Percentiles rank a stretch among this genome's conserved stretches.
Evolutionary conservation across 2,113 vertebrate species (phyloP).

Genomic region (Barbus barbus): DNA sequence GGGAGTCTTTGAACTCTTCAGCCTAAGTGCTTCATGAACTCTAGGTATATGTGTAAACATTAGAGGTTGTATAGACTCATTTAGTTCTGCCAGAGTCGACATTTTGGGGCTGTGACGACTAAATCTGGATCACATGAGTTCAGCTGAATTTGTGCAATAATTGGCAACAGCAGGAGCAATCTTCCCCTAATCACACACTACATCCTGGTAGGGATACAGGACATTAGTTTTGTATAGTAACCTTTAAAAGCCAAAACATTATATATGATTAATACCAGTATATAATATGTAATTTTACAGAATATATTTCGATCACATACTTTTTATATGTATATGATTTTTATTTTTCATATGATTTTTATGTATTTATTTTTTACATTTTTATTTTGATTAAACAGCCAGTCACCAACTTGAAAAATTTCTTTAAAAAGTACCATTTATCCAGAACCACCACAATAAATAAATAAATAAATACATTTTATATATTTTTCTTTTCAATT

Average conservation of each 20-base stretch:
- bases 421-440: too few species aligned
- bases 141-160: neutral
- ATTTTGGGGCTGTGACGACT: neutral
- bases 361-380: too few species aligned
- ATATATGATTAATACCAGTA: neutral
- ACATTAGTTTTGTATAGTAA: neutral
- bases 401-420: too few species aligned
- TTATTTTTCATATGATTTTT: too few species aligned
- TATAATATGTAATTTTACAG: neutral
- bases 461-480: too few species aligned
- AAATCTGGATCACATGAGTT: neutral
- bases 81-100: neutral
- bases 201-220: neutral
- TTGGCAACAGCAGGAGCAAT: neutral
- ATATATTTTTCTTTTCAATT: too few species aligned
- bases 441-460: too few species aligned
- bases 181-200: neutral
- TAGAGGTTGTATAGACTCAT: neutral
- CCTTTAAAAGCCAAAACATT: neutral
- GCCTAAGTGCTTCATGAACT: conserved; percentile 20
- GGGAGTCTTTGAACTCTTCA: conserved; percentile 35
- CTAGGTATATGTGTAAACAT: neutral
- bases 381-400: too few species aligned
- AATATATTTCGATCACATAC: too few species aligned
- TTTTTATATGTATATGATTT: too few species aligned